Conservation (phyloP, 2,797 vertebrate species). For the Pseudotriccus pelzelni region DNA sequence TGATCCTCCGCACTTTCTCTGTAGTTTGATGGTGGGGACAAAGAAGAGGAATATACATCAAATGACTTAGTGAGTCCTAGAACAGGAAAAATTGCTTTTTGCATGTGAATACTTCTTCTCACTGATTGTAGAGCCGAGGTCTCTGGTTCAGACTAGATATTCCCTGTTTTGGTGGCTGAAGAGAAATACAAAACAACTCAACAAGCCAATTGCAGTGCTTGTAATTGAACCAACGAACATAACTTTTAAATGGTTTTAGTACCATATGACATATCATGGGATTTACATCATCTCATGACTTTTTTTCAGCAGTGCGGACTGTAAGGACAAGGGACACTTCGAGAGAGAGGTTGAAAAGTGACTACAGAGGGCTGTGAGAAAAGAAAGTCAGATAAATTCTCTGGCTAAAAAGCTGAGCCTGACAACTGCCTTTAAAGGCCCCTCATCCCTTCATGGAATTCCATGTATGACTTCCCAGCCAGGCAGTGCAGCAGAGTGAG, state of each 20-base stretch:
- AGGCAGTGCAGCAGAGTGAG: background rate
- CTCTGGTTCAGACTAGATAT: background rate
- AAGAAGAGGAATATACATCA: background rate
- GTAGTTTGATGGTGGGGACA: background rate
- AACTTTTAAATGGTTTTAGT: background rate
- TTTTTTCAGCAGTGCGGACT: background rate
- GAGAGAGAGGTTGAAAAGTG: background rate
- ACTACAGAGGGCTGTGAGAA: background rate
- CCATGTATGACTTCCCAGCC: background rate
- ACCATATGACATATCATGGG: background rate
- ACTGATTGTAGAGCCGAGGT: background rate
- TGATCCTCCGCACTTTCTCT: background rate
- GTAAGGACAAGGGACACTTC: background rate
- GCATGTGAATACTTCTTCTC: background rate
- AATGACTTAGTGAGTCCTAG: background rate
- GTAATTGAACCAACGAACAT: background rate
- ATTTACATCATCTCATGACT: background rate
- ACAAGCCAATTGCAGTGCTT: background rate
- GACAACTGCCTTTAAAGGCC: background rate
- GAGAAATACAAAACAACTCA: background rate
- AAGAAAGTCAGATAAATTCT: background rate
- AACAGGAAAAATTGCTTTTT: background rate
- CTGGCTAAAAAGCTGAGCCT: background rate
- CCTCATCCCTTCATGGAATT: background rate
- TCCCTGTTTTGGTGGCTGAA: background rate